Base-by-base conservation (phyloP, 2,797 vertebrate species). In the Pangasius djambal region DNA sequence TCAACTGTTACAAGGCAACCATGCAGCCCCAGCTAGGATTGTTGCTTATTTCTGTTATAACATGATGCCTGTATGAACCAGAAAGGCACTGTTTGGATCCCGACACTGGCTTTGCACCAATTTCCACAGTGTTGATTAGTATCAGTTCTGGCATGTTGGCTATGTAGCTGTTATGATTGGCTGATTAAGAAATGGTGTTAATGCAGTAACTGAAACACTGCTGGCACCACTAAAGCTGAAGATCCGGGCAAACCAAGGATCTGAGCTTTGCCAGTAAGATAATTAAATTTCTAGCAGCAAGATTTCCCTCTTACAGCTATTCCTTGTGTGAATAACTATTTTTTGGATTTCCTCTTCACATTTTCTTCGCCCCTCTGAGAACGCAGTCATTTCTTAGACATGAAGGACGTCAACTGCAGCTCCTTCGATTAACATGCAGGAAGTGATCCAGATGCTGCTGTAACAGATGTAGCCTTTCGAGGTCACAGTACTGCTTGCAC, bases 371-470 rank as follows among this genome's bases (percentile, higher is more conserved):
- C 12, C 59, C 59, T 34, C n/a, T n/a, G 69, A 74, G 84, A 57
- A 40, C 34, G 10, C 34, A 13, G 63, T 48, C 10, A 85, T 85
- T 67, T 85, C 44, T 50, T 74, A 34, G 69, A 86, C 69, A 18
- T 16, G 50, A 86, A 86, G 31, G 52, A 72, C 31, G 31, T 37
- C 84, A 74, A 59, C 50, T 34, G 52, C 50, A 18, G 31, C 84
- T 86, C 84, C 55, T 72, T 50, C 67, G 15, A 74, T 61, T 72
- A 83, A 50, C 79, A 88, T 82, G 79, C 79, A 88, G 87, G 69
- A 88, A 83, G 79, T 72, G 50, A 83, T 88, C 87, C 87, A 88
- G 78, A 82, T 88, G 87, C 87, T 83, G 52, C 69, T 70, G 81
- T 74, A 84, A 70, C 81, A 84, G 79, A 70, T 65, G 79, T 57